Base-by-base conservation (phyloP, 2,113 vertebrate genomes). In the Marcusenius ussheri region DNA sequence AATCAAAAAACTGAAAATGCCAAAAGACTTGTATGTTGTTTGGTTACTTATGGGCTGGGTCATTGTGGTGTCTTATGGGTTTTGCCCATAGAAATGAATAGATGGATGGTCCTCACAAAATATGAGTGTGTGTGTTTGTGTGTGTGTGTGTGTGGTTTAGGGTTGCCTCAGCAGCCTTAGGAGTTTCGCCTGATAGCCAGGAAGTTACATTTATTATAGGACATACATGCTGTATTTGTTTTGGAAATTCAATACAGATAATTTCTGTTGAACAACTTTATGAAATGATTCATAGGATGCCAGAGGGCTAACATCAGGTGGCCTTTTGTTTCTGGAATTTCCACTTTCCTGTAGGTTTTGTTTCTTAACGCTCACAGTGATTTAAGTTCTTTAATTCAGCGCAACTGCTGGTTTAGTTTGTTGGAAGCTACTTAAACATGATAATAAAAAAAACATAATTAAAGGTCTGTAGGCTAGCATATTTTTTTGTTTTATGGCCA, bases 191-290 rank as follows among this genome's bases (percentile, higher is more conserved):
- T 80, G 74, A 80, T 42, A 80, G 35, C 15, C 74, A 35, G 74
- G 74, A 80, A 80, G 74, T 80, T 80, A 7, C 35, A 19, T 80
- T 80, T 80, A 80, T 80, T 80, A 42, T 39, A 35, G 15, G 35
- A 80, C n/a, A 80, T 80, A 86, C 46, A 86, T 27, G n/a, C 45
- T 86, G 47, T 13, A 49, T 86, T 86, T 86, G 47, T 50, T 86
- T 47, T 49, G 83, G 46, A 24, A 86, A 50, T 27, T 86, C 17
- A 13, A 86, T 47, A 24, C 42, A 86, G 24, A 49, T 27, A 27
- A 49, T 86, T 86, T 86, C 24, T 86, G 83, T 47, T 31, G 83
- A 86, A 50, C 45, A 86, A 50, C 46, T 50, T 47, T 49, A n/a
- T 86, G 47, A 49, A 86, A 86, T 47, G 7, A 27, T 47, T 49